A percentile compares a stretch with the other conserved stretches of the same genome.
Evolutionary conservation across 2,888 invertebrate species (phyloP).

Genomic region (Caenorhabditis zanzibari): DNA sequence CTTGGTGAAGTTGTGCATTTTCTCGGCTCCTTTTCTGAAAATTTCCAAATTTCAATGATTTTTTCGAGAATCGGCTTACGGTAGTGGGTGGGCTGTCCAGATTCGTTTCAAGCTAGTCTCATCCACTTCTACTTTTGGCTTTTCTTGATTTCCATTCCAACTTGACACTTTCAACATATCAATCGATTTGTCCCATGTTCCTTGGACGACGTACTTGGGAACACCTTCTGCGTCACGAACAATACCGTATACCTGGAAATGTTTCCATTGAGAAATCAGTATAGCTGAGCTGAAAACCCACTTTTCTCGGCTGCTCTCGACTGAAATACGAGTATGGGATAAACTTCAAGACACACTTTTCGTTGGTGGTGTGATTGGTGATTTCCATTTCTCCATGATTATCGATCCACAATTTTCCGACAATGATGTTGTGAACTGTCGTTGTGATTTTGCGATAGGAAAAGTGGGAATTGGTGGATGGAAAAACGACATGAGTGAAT

Average conservation of each 20-base stretch:
- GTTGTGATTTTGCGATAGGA: conserved; percentile 97
- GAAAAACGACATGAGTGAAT: conserved; percentile 87
- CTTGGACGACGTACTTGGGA: conserved; percentile 88
- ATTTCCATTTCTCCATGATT: conserved; percentile 99
- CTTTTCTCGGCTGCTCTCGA: conserved; percentile 94
- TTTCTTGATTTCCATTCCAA: conserved; percentile 85
- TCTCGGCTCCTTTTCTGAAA: conserved; percentile 87
- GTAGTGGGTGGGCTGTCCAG: conserved; percentile 91
- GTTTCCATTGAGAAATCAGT: background rate
- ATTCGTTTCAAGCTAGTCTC: conserved; percentile 87
- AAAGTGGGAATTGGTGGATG: conserved; percentile 88
- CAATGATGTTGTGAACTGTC: conserved; percentile 99
- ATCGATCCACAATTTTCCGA: conserved; percentile 99
- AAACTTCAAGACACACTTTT: conserved; percentile 97
- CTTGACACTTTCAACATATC: conserved; percentile 85
- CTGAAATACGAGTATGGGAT: conserved; percentile 99
- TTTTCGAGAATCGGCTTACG: conserved; percentile 67
- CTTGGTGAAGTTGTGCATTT: conserved; percentile 95
- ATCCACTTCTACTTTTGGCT: conserved; percentile 91
- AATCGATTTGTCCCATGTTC: conserved; percentile 97
- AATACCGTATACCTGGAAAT: conserved; percentile 88
- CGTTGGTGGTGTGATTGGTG: conserved; percentile 91
- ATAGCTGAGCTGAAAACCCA: conserved; percentile 83
- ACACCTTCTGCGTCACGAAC: conserved; percentile 86
- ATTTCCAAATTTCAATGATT: background rate